These are phyloP conservation scores for Heliornis fulica DNA, from an alignment of 2,113 vertebrate species.

Conservation along the genomic window DNA sequence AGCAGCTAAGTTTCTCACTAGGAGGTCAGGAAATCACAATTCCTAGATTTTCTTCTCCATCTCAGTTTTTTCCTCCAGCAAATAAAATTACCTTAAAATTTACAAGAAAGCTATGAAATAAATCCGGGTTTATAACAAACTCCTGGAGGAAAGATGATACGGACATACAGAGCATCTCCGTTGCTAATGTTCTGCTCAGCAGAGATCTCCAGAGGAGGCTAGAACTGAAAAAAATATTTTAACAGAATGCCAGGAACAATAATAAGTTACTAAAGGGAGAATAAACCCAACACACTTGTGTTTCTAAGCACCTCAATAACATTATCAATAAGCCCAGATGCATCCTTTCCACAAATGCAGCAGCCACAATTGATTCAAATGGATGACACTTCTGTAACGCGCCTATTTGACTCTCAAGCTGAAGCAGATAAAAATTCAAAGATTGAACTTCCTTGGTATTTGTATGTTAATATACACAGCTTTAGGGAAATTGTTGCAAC, in stretches of 20 bases:
- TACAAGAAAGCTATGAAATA: background rate
- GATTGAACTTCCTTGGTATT: constrained; percentile 21
- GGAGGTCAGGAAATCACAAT: background rate
- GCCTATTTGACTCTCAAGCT: background rate
- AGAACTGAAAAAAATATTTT: background rate
- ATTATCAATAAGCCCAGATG: constrained; percentile 32
- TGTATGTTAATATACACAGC: constrained; percentile 34
- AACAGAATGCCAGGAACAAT: background rate
- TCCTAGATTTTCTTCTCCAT: background rate
- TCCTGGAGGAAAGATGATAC: background rate
- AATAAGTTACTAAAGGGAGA: background rate
- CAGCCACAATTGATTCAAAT: background rate
- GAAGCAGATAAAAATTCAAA: constrained; percentile 48
- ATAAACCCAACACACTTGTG: background rate
- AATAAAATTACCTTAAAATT: background rate
- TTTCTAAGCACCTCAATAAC: constrained; percentile 24
- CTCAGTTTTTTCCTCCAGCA: background rate
- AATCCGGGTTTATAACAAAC: background rate
- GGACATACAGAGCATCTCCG: background rate
- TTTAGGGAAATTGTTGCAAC: constrained; percentile 25
- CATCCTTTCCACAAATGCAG: background rate
- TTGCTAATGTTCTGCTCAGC: background rate
- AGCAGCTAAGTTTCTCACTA: background rate
- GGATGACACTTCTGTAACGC: background rate
- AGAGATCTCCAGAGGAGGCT: background rate